A percentile compares a stretch with the other conserved stretches of the same genome.
Evolutionary conservation across 2,113 vertebrate genomes (phyloP).

Genomic region (Anser brachyrhynchus): DNA sequence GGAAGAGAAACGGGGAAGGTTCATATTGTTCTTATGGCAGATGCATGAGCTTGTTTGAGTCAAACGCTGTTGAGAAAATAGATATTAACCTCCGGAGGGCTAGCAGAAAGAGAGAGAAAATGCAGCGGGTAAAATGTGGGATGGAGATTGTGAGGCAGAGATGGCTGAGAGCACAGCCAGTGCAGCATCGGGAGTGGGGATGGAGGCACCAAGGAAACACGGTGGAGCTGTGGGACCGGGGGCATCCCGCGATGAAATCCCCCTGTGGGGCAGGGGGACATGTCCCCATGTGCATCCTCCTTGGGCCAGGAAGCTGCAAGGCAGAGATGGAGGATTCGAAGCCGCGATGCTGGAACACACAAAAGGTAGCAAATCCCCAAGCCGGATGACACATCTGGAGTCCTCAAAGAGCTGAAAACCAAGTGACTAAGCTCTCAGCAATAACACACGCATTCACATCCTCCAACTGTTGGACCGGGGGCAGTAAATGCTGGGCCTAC

Average conservation of each 20-base stretch:
- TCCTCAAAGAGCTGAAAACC: neutral
- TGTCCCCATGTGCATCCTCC: neutral
- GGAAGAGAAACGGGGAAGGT: neutral
- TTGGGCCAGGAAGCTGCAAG: neutral
- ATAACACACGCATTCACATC: constrained; percentile 34
- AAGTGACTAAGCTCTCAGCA: constrained; percentile 35
- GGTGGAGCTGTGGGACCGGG: neutral
- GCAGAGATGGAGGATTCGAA: neutral
- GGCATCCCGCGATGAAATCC: fast-evolving
- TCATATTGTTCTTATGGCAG: neutral
- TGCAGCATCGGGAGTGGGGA: fast-evolving
- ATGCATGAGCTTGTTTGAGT: neutral
- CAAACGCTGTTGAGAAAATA: constrained; percentile 21
- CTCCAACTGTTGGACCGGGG: constrained; percentile 23
- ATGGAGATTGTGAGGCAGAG: neutral
- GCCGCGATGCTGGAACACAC: fast-evolving
- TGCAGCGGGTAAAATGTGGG: neutral
- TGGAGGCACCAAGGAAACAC: fast-evolving
- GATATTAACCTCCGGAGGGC: constrained; percentile 18
- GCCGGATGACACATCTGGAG: constrained; percentile 33
- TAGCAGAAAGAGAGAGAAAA: neutral
- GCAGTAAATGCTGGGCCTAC: constrained; percentile 63
- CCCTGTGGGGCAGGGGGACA: fast-evolving
- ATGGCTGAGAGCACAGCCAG: neutral
- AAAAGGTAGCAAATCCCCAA: neutral